Conservation (phyloP, 2,797 vertebrate species). For the Micropoecilia bifurca region DNA sequence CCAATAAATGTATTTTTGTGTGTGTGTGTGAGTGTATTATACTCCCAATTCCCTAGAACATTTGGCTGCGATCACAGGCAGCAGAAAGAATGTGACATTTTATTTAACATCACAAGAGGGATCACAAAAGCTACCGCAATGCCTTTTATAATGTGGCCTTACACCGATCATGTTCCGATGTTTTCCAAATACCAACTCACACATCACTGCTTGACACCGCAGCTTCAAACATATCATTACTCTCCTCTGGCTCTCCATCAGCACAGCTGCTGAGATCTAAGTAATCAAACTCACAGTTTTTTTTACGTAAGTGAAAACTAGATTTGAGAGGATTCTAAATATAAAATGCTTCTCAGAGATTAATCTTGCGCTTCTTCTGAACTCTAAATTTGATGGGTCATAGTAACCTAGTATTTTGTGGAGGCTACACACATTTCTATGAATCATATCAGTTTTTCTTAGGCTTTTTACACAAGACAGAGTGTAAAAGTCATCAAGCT, state of each 20-base stretch:
- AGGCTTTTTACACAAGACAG: neutral
- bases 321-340: neutral
- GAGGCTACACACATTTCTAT: neutral
- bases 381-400: neutral
- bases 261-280: neutral
- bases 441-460: neutral
- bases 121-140: neutral
- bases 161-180: neutral
- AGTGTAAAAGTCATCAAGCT: neutral
- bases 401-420: neutral
- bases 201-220: neutral
- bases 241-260: neutral
- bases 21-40: neutral
- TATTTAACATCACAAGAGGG: neutral
- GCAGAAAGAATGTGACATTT: neutral
- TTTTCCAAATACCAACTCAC: neutral
- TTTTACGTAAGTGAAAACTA: neutral
- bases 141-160: too few species aligned
- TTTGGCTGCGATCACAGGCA: neutral
- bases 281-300: neutral
- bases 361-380: neutral
- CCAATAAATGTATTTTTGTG: neutral
- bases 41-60: neutral
- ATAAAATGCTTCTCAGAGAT: neutral
- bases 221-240: neutral